Evolutionary conservation across 92 coral and sea anemone species (phyloP).

Genomic region (Zoanthus solanderi): DNA sequence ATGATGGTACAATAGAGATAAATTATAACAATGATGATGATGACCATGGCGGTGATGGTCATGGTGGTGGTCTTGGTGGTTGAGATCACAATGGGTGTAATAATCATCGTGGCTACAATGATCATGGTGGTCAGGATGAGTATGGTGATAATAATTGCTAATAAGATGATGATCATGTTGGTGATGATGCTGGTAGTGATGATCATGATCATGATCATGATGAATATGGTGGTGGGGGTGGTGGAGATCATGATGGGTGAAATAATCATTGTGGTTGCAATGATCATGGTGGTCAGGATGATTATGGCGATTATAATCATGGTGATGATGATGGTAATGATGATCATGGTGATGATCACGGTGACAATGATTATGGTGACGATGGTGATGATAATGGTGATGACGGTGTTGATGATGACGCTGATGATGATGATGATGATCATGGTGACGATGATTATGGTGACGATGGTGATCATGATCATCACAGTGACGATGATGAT

Average conservation of each 20-base stretch:
- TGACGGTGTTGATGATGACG: background rate
- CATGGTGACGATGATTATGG: no score
- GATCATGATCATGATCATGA: no score
- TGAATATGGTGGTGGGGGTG: no score
- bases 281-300: background rate
- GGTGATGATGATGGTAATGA: background rate
- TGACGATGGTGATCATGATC: background rate
- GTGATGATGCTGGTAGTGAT: background rate
- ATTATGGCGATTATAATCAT: background rate
- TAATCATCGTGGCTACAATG: background rate
- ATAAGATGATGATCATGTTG: no score
- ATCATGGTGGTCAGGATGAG: background rate
- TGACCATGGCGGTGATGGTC: no score
- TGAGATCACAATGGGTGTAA: background rate
- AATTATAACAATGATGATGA: no score
- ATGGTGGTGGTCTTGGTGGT: no score
- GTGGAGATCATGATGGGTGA: background rate
- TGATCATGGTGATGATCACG: background rate
- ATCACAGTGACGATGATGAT: background rate
- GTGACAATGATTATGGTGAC: no score
- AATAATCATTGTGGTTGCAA: background rate
- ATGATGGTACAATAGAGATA: no score
- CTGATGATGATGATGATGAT: background rate
- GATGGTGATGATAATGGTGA: background rate
- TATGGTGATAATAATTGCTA: background rate